Conservation (phyloP, 2,797 vertebrate species). For the Artibeus lituratus region DNA sequence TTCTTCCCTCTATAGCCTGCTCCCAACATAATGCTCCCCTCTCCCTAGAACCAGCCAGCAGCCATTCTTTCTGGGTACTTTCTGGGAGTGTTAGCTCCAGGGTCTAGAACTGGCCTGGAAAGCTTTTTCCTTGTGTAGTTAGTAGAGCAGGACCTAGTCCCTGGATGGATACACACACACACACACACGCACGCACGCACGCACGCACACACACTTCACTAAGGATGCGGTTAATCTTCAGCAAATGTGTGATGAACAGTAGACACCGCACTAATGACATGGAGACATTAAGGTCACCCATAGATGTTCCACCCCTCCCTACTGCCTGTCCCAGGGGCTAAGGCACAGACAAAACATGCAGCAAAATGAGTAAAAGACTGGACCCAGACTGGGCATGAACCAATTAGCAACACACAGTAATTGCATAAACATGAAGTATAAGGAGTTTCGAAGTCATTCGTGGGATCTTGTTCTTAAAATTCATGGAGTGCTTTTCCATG, state of each 20-base stretch:
- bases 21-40: neutral
- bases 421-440: neutral
- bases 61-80: neutral
- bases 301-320: neutral
- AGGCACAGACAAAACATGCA: neutral
- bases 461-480: neutral
- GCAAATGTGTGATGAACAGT: neutral
- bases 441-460: neutral
- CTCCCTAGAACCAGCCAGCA: neutral
- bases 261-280: neutral
- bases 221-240: neutral
- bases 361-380: conserved; percentile 21
- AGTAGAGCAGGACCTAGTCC: neutral
- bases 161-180: neutral
- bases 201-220: neutral
- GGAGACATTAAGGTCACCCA: neutral
- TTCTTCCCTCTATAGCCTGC: too few relatives aligned
- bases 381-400: neutral
- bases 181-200: neutral
- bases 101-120: neutral
- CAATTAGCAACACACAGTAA: conserved; percentile 3
- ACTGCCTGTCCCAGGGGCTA: neutral
- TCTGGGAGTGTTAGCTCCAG: neutral
- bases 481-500: conserved; percentile 60
- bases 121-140: neutral